phyloP scores from a whole-genome alignment of 2,797 vertebrate species.

The Sebastes cheni region DNA sequence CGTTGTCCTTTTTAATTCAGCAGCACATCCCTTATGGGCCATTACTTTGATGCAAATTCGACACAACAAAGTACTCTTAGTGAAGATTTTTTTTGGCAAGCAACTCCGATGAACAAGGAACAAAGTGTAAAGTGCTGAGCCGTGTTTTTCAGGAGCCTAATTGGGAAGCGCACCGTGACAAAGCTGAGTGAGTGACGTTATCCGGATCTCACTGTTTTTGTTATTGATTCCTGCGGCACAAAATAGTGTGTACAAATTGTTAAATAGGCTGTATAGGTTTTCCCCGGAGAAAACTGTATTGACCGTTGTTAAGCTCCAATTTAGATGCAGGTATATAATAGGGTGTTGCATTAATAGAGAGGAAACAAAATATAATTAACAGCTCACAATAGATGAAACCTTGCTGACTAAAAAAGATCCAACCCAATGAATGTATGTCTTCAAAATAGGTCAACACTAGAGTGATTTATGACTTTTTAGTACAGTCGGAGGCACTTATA shows the following conservation, averaged over 20 bases:
- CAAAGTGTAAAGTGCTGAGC: conserved; percentile 69
- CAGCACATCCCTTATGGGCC: conserved; percentile 46
- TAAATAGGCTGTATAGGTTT: conserved; percentile 14
- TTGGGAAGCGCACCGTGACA: conserved; percentile 32
- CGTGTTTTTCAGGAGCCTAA: conserved; percentile 22
- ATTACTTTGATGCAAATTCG: conserved; percentile 69
- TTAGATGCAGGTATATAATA: conserved; percentile 1
- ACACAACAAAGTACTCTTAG: conserved; percentile 56
- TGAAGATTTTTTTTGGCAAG: conserved; percentile 60
- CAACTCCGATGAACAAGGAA: conserved; percentile 46
- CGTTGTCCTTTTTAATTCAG: conserved; percentile 63
- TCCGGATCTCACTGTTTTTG: conserved; percentile 24
- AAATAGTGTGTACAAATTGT: conserved; percentile 13
- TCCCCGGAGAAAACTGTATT: neutral
- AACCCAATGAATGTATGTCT: conserved; percentile 32
- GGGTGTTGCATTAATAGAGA: conserved; percentile 12
- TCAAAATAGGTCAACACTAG: conserved; percentile 56
- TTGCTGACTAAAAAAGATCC: conserved; percentile 37
- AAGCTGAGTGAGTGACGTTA: conserved; percentile 43
- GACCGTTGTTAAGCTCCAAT: neutral
- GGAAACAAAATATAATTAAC: conserved; percentile 14
- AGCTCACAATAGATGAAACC: conserved; percentile 6
- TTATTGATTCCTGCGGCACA: conserved; percentile 26
- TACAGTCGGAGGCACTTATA: conserved; percentile 47
- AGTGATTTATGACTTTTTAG: conserved; percentile 65